Percentiles rank a stretch among this genome's conserved stretches.
These are phyloP conservation scores for Zaprionus taronus DNA, from an alignment of 1,140 invertebrate genomes.

Conservation along the genomic window DNA sequence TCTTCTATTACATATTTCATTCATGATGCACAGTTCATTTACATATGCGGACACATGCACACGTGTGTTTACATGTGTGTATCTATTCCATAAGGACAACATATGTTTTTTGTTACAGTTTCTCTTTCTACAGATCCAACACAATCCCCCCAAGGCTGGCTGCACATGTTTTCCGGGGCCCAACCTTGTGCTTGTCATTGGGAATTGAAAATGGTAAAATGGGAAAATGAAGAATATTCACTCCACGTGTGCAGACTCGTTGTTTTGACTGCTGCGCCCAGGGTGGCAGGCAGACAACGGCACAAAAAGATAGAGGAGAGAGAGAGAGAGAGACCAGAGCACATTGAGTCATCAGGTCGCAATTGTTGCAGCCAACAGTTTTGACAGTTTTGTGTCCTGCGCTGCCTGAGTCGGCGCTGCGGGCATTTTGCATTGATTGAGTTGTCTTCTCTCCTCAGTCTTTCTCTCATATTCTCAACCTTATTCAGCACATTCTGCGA, in stretches of 20 bases:
- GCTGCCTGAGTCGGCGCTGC: conserved; percentile 42
- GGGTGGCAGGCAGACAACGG: conserved; percentile 46
- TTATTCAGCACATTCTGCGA: conserved; percentile 39
- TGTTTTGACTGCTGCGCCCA: conserved; percentile 64
- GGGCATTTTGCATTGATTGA: conserved; percentile 73
- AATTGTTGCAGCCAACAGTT: conserved; percentile 47
- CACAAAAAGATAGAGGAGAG: not conserved
- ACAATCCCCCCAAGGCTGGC: conserved; percentile 28
- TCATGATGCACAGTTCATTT: conserved; percentile 39
- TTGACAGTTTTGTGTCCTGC: conserved; percentile 59
- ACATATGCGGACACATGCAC: conserved; percentile 5
- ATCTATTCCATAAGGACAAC: conserved; percentile 50
- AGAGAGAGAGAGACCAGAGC: not conserved
- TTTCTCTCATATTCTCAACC: conserved; percentile 8
- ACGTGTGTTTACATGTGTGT: not conserved
- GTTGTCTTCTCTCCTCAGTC: conserved; percentile 40
- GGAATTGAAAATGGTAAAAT: conserved; percentile 1
- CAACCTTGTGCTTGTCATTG: conserved; percentile 17
- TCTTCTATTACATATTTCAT: conserved; percentile 51
- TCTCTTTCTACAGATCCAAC: conserved; percentile 1
- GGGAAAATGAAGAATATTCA: not conserved
- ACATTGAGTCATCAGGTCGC: conserved; percentile 68
- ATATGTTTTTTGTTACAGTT: conserved; percentile 51
- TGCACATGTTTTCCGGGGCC: conserved; percentile 61
- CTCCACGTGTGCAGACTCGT: conserved; percentile 45